phyloP scores from a whole-genome alignment of 1,140 invertebrate genomes.

The Drosophila neocordata region DNA sequence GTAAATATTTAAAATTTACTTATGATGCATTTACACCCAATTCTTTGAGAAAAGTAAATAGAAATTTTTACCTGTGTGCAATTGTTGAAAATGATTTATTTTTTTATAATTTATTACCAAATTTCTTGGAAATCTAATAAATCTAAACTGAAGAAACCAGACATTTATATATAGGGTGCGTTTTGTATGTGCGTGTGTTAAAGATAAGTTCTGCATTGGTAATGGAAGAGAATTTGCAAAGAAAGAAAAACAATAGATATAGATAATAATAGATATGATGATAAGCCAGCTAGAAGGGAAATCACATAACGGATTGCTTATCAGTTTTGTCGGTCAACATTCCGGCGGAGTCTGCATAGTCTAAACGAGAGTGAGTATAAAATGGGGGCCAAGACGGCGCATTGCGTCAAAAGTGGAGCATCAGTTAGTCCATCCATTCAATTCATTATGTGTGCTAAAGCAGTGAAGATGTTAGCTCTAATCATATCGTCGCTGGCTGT shows the following conservation, averaged over 20 bases:
- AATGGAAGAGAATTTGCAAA: conserved; percentile 19
- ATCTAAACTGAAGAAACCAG: background rate
- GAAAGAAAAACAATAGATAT: conserved; percentile 32
- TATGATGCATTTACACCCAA: conserved; percentile 33
- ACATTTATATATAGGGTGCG: background rate
- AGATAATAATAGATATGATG: conserved; percentile 41
- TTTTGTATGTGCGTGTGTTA: background rate
- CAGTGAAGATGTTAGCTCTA: conserved; percentile 34
- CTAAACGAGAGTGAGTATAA: conserved; percentile 7
- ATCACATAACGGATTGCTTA: conserved; percentile 52
- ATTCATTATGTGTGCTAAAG: background rate
- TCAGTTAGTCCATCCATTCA: conserved; percentile 8
- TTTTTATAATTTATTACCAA: background rate
- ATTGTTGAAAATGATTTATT: too few relatives aligned
- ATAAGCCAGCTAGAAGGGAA: conserved; percentile 45
- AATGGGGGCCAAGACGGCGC: conserved; percentile 47
- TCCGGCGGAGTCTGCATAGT: conserved; percentile 40
- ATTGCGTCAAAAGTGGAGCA: conserved; percentile 66
- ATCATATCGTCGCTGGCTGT: conserved; percentile 19
- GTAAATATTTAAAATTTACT: conserved; percentile 35
- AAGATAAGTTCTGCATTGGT: conserved; percentile 28
- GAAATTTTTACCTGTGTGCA: too few relatives aligned
- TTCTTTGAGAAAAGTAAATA: too few relatives aligned
- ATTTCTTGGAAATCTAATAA: background rate
- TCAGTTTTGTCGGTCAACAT: conserved; percentile 38